Percentiles rank a stretch among this genome's conserved stretches.
Evolutionary conservation across 35 echinoderm and acorn worm species (phyloP).

Genomic region (Heliocidaris erythrogramma): DNA sequence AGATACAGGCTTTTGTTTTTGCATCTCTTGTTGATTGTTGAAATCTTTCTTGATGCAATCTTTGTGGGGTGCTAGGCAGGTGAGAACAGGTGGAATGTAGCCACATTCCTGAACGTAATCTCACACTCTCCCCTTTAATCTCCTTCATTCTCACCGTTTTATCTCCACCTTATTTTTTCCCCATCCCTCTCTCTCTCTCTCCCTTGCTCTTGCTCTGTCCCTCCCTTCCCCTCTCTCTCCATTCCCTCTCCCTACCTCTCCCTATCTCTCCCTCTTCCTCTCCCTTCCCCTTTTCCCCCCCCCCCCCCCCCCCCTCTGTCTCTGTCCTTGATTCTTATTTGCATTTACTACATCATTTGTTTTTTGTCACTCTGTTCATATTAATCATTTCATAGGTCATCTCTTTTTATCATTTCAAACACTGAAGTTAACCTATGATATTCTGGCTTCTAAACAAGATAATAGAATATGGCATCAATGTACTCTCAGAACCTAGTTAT

Average conservation of each 20-base stretch:
- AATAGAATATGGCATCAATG: too few species aligned
- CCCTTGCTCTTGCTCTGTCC: neutral
- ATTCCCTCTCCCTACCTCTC: neutral
- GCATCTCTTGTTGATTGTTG: too few species aligned
- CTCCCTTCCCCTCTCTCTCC: too few species aligned
- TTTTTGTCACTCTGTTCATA: neutral
- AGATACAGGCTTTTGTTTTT: too few species aligned
- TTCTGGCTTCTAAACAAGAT: too few species aligned
- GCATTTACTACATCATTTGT: neutral
- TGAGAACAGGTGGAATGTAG: neutral
- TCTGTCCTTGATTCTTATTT: neutral
- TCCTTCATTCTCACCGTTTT: neutral
- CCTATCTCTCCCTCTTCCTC: too few species aligned
- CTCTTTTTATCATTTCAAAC: too few species aligned
- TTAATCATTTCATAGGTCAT: too few species aligned
- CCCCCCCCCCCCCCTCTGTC: neutral
- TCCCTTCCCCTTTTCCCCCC: too few species aligned
- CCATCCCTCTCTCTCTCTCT: neutral
- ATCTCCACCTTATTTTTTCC: neutral
- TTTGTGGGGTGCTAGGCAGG: neutral
- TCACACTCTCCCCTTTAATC: neutral
- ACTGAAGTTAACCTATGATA: too few species aligned
- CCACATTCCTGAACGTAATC: neutral
- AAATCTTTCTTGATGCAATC: neutral
- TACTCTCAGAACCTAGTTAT: too few species aligned